Conservation (phyloP, 1,140 invertebrate species). For the Notospermus geniculatus region DNA sequence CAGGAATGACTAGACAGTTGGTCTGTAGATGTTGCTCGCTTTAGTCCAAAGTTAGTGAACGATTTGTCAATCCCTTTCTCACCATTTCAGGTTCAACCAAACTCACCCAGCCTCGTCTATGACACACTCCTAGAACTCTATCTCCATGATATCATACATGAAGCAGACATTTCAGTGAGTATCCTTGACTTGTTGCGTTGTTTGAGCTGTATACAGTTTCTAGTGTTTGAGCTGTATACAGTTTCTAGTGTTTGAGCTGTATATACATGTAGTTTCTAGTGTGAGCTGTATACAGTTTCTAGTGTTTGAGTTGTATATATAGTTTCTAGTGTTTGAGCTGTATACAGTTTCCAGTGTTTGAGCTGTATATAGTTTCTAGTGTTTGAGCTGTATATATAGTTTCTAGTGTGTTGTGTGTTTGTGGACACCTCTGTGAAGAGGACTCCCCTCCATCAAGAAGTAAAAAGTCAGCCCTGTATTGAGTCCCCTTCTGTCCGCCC, state of each 20-base stretch:
- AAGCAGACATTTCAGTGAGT: conserved; percentile 38
- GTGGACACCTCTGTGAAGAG: too few species aligned
- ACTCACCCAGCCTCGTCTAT: conserved; percentile 65
- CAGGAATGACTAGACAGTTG: too few species aligned
- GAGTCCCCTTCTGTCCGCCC: background rate
- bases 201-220: background rate
- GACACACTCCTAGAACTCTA: conserved; percentile 86
- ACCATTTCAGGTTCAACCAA: conserved; percentile 51
- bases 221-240: background rate
- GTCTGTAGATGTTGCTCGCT: background rate
- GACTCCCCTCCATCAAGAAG: conserved; percentile 69
- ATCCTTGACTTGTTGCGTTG: background rate
- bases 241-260: background rate
- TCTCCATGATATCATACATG: conserved; percentile 63
- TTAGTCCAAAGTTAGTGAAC: conserved; percentile 1
- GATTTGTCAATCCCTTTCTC: conserved; percentile 8
- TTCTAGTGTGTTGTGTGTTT: too few species aligned
- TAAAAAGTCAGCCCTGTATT: conserved; percentile 24
- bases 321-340: conserved; percentile 6
- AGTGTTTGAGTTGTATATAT: background rate
- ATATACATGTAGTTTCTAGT: too few species aligned
- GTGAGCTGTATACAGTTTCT: background rate
- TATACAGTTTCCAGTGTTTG: background rate
- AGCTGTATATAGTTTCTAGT: background rate
- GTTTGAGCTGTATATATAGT: background rate